phyloP scores from a whole-genome alignment of 2,797 vertebrate species.

The Pseudomugil gertrudae region DNA sequence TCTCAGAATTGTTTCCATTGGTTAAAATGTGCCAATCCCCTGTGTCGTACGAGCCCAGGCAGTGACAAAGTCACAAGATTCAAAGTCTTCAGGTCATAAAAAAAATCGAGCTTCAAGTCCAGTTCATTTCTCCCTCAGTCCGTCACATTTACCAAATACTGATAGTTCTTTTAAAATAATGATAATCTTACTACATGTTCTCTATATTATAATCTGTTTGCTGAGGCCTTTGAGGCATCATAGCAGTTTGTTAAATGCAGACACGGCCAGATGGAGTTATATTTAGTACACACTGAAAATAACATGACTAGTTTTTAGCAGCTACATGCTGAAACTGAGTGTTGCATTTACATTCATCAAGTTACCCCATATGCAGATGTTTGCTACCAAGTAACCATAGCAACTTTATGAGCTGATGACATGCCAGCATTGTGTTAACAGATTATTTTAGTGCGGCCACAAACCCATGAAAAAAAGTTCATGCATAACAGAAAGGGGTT shows the following conservation, averaged over 20 bases:
- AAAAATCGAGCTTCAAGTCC: conserved; percentile 14
- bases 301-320: background rate
- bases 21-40: conserved; percentile 36
- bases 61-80: conserved; percentile 34
- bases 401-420: background rate
- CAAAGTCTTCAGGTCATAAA: conserved; percentile 36
- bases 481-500: background rate
- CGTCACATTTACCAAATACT: conserved; percentile 13
- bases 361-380: background rate
- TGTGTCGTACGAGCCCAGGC: conserved; percentile 39
- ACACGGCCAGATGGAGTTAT: too few relatives aligned
- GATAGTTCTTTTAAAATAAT: conserved; percentile 7
- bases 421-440: background rate
- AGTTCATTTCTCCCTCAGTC: conserved; percentile 1
- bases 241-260: too few relatives aligned
- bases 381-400: background rate
- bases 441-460: background rate
- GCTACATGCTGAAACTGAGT: background rate
- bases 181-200: background rate
- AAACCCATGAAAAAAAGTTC: background rate
- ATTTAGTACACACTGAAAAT: too few relatives aligned
- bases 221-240: background rate
- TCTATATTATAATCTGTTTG: background rate
- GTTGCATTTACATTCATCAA: too few relatives aligned
- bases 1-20: conserved; percentile 41